Conservation (phyloP, 1,140 invertebrate genomes). For the Agrilus planipennis region DNA sequence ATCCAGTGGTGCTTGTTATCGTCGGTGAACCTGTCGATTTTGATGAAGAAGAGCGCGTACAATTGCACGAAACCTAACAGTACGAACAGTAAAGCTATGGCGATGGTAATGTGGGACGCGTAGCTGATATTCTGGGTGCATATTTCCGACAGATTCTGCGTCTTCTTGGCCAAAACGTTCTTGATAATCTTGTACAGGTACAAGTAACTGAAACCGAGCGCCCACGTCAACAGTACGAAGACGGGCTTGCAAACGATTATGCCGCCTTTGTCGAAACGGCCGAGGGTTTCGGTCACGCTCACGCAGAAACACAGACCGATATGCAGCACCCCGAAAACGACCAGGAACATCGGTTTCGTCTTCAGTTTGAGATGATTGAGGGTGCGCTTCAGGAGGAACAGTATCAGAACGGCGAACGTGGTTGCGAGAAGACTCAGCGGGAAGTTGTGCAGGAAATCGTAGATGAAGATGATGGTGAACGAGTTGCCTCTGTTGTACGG, state of each 20-base stretch:
- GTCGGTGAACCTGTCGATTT: slow-evolving; percentile 37
- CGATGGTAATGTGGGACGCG: slow-evolving; percentile 75
- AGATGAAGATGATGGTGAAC: slow-evolving; percentile 63
- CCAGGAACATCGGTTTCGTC: slow-evolving; percentile 59
- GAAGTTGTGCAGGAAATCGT: slow-evolving; percentile 69
- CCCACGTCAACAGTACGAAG: slow-evolving; percentile 65
- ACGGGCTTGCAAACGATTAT: slow-evolving; percentile 59
- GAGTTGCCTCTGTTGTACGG: slow-evolving; percentile 73
- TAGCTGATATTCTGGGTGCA: slow-evolving; percentile 57
- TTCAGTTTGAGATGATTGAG: slow-evolving; percentile 55
- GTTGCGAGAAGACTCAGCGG: slow-evolving; percentile 74
- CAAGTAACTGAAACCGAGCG: slow-evolving; percentile 69
- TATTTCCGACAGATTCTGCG: slow-evolving; percentile 49
- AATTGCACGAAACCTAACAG: slow-evolving; percentile 69
- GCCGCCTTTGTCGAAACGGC: slow-evolving; percentile 32
- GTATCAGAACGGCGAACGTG: slow-evolving; percentile 71
- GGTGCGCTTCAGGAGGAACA: slow-evolving; percentile 66
- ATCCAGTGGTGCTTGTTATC: slow-evolving; percentile 56
- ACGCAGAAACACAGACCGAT: slow-evolving; percentile 64
- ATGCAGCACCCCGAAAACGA: slow-evolving; percentile 59
- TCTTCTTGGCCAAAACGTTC: slow-evolving; percentile 51
- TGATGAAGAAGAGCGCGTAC: slow-evolving; percentile 67
- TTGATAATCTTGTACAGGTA: slow-evolving; percentile 65
- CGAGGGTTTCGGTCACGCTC: slow-evolving; percentile 57
- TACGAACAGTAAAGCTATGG: slow-evolving; percentile 70